These are phyloP conservation scores for Borostomias antarcticus DNA, from an alignment of 2,797 vertebrate genomes.

Conservation along the genomic window DNA sequence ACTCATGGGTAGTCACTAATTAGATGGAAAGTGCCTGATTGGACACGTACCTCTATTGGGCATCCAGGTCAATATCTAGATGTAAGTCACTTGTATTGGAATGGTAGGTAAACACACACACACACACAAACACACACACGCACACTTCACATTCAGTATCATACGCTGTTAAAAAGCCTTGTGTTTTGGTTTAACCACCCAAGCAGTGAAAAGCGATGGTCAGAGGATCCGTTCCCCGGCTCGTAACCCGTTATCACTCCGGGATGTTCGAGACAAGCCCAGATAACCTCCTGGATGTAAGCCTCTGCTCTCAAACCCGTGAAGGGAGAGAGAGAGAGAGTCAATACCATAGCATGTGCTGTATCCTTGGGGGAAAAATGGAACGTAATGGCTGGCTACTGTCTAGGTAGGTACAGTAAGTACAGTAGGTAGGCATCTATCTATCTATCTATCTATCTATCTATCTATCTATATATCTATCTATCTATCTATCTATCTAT, in stretches of 20 bases:
- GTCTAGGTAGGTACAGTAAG: no score
- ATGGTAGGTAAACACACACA: neutral
- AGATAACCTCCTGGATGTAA: constrained; percentile 22
- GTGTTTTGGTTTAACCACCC: neutral
- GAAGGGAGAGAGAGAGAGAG: no score
- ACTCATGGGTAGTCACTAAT: neutral
- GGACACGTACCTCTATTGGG: neutral
- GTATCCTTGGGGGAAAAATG: constrained; percentile 8
- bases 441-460: no score
- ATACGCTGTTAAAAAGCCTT: neutral
- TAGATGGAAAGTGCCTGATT: neutral
- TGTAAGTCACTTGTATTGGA: neutral
- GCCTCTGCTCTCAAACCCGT: no score
- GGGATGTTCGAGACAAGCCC: neutral
- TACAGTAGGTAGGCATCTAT: no score
- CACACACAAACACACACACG: no score
- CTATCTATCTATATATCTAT: no score
- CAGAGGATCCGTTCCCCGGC: neutral
- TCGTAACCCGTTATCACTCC: neutral
- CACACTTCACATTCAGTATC: no score
- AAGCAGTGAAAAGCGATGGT: neutral
- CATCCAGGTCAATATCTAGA: neutral
- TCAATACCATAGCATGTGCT: constrained; percentile 13
- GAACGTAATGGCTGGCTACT: neutral
- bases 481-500: no score